phyloP scores from a whole-genome alignment of 2,888 invertebrate genomes.

The Bombylius discolor region DNA sequence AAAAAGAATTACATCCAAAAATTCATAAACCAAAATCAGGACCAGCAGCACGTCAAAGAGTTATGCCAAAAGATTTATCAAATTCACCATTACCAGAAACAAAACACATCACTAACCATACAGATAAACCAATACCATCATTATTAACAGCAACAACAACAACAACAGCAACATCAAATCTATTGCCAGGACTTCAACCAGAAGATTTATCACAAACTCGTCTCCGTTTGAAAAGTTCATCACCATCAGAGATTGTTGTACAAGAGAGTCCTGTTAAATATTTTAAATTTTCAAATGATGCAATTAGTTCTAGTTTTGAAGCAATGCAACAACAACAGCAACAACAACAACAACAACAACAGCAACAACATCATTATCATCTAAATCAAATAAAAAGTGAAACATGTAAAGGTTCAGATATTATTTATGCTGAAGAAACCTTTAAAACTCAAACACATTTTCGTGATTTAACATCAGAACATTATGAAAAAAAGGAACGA shows the following conservation, averaged over 20 bases:
- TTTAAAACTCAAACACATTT: not conserved
- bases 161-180: constrained; percentile 4
- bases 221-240: not conserved
- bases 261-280: not conserved
- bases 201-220: not conserved
- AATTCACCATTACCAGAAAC: constrained; percentile 18
- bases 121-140: too few species aligned
- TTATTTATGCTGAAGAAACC: constrained; percentile 30
- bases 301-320: not conserved
- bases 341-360: too few species aligned
- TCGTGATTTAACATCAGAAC: constrained; percentile 13
- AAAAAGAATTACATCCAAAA: constrained; percentile 25
- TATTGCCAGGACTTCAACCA: not conserved
- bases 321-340: not conserved
- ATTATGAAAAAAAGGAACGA: constrained; percentile 27
- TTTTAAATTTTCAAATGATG: not conserved
- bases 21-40: constrained; percentile 38
- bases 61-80: constrained; percentile 43
- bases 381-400: not conserved
- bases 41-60: constrained; percentile 42
- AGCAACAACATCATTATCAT: too few species aligned
- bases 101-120: not conserved
- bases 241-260: not conserved
- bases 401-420: not conserved
- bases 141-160: not conserved